Conservation (phyloP, 2,113 vertebrate genomes). For the Tapirus terrestris region DNA sequence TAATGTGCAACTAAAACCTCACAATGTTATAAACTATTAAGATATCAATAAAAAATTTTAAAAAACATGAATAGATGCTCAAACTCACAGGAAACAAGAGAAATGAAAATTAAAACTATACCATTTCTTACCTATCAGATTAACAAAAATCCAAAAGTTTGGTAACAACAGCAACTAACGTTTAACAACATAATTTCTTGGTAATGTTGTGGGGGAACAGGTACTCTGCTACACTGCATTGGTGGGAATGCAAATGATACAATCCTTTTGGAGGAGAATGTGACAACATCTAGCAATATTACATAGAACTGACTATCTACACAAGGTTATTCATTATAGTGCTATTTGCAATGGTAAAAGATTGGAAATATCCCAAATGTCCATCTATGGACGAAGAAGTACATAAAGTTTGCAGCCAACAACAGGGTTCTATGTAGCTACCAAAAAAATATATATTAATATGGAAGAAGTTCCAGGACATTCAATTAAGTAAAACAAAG, state of each 20-base stretch:
- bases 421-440: not conserved
- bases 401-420: not conserved
- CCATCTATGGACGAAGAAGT: not conserved
- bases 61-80: not conserved
- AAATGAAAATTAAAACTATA: not conserved
- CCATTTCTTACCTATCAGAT: not conserved
- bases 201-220: not conserved
- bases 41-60: too few relatives aligned
- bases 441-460: not conserved
- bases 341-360: not conserved
- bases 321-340: not conserved
- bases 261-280: not conserved
- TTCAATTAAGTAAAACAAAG: not conserved
- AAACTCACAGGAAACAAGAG: not conserved
- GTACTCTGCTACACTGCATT: not conserved
- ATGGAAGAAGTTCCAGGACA: not conserved
- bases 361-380: not conserved
- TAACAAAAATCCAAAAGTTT: not conserved
- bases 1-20: too few relatives aligned
- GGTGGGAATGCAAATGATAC: not conserved
- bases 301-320: not conserved
- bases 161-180: not conserved
- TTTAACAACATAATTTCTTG: not conserved
- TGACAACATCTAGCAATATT: not conserved
- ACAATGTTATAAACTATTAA: too few relatives aligned